Conservation (phyloP, 2,113 vertebrate genomes). For the Chloropsis hardwickii region DNA sequence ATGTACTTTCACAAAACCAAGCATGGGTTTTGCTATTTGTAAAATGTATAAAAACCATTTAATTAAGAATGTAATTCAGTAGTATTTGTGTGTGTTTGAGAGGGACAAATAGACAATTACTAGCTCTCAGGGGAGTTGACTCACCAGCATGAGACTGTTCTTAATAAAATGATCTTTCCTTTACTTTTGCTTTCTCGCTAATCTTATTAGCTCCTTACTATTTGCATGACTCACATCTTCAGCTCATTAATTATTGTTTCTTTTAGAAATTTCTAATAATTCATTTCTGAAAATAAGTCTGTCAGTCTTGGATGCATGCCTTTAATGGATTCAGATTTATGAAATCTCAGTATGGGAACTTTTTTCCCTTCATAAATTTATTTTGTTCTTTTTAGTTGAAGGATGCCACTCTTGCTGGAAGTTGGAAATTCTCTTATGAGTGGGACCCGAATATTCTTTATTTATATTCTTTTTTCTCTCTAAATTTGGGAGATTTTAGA, state of each 20-base stretch:
- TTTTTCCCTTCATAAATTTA: background rate
- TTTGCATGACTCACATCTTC: background rate
- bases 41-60: background rate
- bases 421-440: background rate
- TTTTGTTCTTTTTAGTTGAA: background rate
- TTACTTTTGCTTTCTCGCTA: background rate
- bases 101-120: background rate
- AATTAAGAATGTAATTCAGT: background rate
- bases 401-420: background rate
- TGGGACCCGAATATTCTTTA: background rate
- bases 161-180: background rate
- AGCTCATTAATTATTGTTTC: background rate
- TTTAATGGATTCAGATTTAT: background rate
- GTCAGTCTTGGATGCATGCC: background rate
- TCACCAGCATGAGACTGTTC: background rate
- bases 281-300: background rate
- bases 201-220: background rate
- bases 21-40: background rate
- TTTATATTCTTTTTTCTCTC: background rate
- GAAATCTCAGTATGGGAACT: background rate
- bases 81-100: background rate
- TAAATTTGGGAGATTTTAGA: background rate
- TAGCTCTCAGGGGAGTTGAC: background rate
- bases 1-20: background rate
- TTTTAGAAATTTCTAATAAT: background rate